Base-by-base conservation (phyloP, 2,888 invertebrate species). In the Lysandra bellargus region DNA sequence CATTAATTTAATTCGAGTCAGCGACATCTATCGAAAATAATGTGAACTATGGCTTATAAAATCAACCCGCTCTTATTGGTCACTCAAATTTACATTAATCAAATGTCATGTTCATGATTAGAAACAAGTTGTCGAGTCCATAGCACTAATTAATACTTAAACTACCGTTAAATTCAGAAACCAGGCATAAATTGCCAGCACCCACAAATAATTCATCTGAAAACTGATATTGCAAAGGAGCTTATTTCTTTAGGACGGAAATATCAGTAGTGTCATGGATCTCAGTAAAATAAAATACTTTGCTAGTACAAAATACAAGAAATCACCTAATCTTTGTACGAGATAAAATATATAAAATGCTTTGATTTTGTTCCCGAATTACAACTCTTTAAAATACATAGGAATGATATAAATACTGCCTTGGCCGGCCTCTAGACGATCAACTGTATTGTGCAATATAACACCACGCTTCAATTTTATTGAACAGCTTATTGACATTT, bases 361-460 rank as follows among this genome's bases (percentile, higher is more conserved):
- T 33, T 5, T 14, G 69, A 69, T 69, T 64, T 69, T 69, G 69
- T 69, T 69, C 69, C 69, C 69, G 33, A 69, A 69, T 69, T 69
- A 37, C 33, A 64, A 64, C 12, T 9, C 23, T 7, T 37, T 69
- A 1, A 33, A 30, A 69, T 30, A 69, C 33, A 69, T 69, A 69
- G 69, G 69, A 69, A 69, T 69, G 69, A 69, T 69, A 69, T 1
- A 44, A 44, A 44, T 44, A 14, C 14, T 4, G 2, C 53, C 9
- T 53, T 53, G 12, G 40, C 40, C 40, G 40, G 40, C 40, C 40
- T 0, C 40, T 40, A 40, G 40, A 40, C 40, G 40, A 40, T 40
- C 40, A 40, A 40, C 5, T 40, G 40, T 40, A 40, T 40, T 40
- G 40, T 40, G 40, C 40, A 40, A 40, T 40, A 40, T 40, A 23